These are phyloP conservation scores for Falcunculus frontatus DNA, from an alignment of 2,113 vertebrate species.

Conservation along the genomic window DNA sequence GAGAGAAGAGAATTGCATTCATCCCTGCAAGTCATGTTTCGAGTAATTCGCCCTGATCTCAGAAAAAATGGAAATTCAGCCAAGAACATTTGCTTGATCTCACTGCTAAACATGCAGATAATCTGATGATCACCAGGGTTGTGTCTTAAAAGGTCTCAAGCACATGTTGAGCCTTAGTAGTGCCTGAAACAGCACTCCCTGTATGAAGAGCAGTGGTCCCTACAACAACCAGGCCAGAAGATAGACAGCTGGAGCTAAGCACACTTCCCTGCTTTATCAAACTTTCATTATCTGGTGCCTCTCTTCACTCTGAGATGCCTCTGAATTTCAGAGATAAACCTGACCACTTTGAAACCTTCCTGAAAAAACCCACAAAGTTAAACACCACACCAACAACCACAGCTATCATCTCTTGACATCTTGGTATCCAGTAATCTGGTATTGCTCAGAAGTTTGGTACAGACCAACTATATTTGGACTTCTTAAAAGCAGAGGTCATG, in stretches of 20 bases:
- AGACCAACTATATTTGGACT: background rate
- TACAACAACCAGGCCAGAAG: background rate
- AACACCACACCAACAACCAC: background rate
- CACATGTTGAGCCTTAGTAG: accelerated
- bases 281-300: background rate
- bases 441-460: background rate
- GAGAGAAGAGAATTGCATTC: background rate
- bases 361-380: background rate
- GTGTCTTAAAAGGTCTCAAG: background rate
- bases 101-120: background rate
- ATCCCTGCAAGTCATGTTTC: background rate
- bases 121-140: background rate
- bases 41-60: background rate
- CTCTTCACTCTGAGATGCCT: background rate
- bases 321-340: background rate
- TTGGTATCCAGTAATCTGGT: background rate
- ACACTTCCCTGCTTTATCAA: background rate
- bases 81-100: background rate
- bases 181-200: background rate
- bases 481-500: background rate
- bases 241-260: background rate
- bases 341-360: background rate
- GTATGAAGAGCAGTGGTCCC: background rate
- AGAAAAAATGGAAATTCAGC: background rate
- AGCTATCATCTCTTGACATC: background rate